Evolutionary conservation across 2,888 invertebrate species (phyloP).

Genomic region (Troilus luridus): DNA sequence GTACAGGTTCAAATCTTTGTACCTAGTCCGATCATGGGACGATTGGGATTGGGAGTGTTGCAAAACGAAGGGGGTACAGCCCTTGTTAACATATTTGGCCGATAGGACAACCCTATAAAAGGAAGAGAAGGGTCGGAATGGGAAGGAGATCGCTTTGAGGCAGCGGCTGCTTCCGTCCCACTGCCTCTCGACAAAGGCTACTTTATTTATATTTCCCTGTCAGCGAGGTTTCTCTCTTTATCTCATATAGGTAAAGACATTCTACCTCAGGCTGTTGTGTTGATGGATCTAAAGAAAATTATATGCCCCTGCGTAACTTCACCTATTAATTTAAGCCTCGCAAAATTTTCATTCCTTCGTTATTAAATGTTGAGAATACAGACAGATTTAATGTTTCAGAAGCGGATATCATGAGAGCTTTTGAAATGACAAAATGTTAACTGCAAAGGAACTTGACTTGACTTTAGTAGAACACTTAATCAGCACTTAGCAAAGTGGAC

Average conservation of each 20-base stretch:
- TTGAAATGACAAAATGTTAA: neutral
- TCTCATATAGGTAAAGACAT: neutral
- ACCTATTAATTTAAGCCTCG: no score
- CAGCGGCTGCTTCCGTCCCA: neutral
- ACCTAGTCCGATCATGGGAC: neutral
- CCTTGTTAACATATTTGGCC: neutral
- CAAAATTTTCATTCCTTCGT: no score
- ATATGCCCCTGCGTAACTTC: no score
- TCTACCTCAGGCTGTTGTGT: no score
- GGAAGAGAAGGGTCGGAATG: neutral
- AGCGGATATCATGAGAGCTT: neutral
- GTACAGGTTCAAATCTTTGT: neutral
- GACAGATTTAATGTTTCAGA: neutral
- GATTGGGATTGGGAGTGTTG: neutral
- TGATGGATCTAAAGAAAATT: neutral
- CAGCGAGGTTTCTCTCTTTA: neutral
- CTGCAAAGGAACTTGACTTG: neutral
- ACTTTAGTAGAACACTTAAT: neutral
- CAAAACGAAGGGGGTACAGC: neutral
- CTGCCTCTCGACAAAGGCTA: constrained; percentile 2
- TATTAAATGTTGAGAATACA: no score
- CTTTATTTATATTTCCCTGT: neutral
- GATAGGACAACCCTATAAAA: constrained; percentile 13
- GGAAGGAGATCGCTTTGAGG: neutral
- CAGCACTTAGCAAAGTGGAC: constrained; percentile 16